Evolutionary conservation across 2,888 invertebrate species (phyloP), one percentile per base, ranked within the genome.

Genomic region (Cheilosia impressa): DNA sequence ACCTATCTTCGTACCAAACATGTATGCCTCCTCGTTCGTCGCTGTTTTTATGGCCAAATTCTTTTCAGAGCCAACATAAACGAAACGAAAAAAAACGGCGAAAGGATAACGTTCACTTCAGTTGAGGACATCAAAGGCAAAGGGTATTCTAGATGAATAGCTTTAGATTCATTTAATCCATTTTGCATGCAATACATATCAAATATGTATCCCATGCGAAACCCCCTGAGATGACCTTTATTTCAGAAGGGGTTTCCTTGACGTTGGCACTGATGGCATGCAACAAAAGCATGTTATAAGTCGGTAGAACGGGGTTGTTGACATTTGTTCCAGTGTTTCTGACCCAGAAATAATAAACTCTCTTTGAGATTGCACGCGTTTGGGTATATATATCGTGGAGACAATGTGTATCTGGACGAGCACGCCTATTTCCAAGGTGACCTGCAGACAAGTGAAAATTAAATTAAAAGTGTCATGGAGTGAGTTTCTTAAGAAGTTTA

Each of bases 61-160:
- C 62, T 13, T 66, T 69, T 50, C 22, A 34, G 55, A 68, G 22
- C 60, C 65, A 77, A 72, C 66, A 77, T 72, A n/a, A 27, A 41
- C 38, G n/a, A 38, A 43, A 22, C 19, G 4, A 50, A 10, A 50
- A 19, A 50, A 19, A 50, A 22, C 50, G 17, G 9, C 17, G 4
- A 15, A 58, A 45, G 19, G 31, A 58, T 19, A 63, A 31, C 52
- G 31, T 73, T 63, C 73, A 83, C 52, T 83, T 57, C 72, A 68
- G 38, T 62, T 62, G 62, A 83, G 73, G 78, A 78, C 78, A 65
- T 75, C 73, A 83, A 83, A 83, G 68, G 50, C 73, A 83, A 75
- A 79, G 68, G 43, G 45, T 71, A 53, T 71, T 72, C 65, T 55
- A 72, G 60, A 66, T 77, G 62, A 82, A 77, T 66, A 58, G 55